These are phyloP conservation scores for Eretmocerus hayati DNA, from an alignment of 2,888 invertebrate species.

Conservation along the genomic window DNA sequence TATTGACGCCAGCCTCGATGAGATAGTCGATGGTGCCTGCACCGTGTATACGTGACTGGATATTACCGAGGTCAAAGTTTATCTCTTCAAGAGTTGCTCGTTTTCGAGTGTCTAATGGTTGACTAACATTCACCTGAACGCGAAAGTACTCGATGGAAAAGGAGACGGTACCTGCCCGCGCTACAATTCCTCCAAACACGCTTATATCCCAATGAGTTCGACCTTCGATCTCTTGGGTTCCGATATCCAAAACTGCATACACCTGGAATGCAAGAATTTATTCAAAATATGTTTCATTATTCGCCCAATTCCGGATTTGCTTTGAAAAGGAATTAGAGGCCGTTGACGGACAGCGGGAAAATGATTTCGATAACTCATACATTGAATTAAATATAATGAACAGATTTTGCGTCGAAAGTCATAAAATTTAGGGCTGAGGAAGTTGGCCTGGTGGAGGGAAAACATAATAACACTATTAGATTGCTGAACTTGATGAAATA, in stretches of 20 bases:
- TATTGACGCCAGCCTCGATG: constrained; percentile 72
- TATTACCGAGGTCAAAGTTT: constrained; percentile 75
- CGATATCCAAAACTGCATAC: constrained; percentile 63
- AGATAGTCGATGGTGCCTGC: constrained; percentile 81
- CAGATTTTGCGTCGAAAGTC: too few species aligned
- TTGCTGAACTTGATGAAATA: too few species aligned
- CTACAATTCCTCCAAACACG: constrained; percentile 59
- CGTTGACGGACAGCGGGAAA: too few species aligned
- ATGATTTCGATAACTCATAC: too few species aligned
- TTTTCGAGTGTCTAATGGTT: constrained; percentile 70
- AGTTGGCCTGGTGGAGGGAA: too few species aligned
- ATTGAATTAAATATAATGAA: too few species aligned
- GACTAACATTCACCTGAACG: constrained; percentile 62
- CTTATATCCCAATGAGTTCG: constrained; percentile 73
- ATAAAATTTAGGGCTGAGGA: too few species aligned
- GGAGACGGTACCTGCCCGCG: constrained; percentile 64
- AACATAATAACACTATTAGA: too few species aligned
- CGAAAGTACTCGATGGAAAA: constrained; percentile 76
- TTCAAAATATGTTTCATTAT: too few species aligned
- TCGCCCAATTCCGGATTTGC: too few species aligned
- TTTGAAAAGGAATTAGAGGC: too few species aligned
- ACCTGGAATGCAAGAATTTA: constrained; percentile 30
- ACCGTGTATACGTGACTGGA: constrained; percentile 75
- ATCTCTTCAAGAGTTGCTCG: constrained; percentile 65
- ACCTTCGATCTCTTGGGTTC: constrained; percentile 73